Evolutionary conservation across 2,797 vertebrate species (phyloP).

Genomic region (Novumbra hubbsi): DNA sequence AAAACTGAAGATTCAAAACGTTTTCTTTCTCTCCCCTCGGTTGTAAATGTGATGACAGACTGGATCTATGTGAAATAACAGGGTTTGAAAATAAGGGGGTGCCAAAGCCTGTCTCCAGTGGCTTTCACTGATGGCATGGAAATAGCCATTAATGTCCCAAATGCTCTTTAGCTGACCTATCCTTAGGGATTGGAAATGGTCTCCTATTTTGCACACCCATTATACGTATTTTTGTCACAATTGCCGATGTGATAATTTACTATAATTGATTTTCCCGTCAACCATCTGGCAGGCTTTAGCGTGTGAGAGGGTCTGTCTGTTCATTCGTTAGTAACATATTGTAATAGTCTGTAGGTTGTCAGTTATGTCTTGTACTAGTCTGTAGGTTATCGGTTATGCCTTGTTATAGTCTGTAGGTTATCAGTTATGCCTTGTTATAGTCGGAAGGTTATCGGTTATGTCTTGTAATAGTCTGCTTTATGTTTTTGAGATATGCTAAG

Average conservation of each 20-base stretch:
- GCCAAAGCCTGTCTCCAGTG: constrained; percentile 84
- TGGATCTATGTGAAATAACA: constrained; percentile 96
- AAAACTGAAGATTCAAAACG: constrained; percentile 83
- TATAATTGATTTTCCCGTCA: constrained; percentile 85
- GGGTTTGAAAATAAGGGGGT: constrained; percentile 97
- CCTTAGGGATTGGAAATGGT: constrained; percentile 78
- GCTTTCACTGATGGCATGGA: constrained; percentile 88
- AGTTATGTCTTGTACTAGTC: neutral
- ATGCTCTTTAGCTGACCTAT: constrained; percentile 94
- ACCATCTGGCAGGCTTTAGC: constrained; percentile 67
- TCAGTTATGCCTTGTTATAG: neutral
- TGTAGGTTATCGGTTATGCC: neutral
- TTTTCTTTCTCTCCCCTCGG: constrained; percentile 67
- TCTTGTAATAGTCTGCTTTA: neutral
- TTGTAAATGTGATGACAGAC: constrained; percentile 91
- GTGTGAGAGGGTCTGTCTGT: constrained; percentile 58
- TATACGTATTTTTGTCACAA: constrained; percentile 74
- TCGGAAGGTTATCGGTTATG: neutral
- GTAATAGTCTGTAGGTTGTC: neutral
- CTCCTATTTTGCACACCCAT: constrained; percentile 81
- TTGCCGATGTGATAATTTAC: constrained; percentile 83
- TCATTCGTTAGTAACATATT: neutral
- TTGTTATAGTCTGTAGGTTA: neutral
- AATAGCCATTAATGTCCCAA: constrained; percentile 96
- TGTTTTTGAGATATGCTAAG: neutral